Evolutionary conservation across 92 coral and sea anemone species (phyloP).

Genomic region (Bergia sp.): DNA sequence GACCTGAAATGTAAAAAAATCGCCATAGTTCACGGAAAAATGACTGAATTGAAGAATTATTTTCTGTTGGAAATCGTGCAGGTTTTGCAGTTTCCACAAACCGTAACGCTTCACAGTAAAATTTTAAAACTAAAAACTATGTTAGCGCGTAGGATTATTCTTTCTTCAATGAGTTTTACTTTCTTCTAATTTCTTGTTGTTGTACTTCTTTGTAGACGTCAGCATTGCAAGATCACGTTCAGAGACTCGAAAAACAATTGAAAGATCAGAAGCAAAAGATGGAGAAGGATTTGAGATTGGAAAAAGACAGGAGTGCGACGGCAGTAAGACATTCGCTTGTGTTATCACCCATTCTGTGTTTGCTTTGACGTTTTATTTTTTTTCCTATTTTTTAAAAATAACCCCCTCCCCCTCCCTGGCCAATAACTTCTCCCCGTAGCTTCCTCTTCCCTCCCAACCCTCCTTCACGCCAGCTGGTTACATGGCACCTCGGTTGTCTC

Average conservation of each 20-base stretch:
- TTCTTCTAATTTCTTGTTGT: not conserved
- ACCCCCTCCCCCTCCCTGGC: not conserved
- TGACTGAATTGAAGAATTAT: no score
- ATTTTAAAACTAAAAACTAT: no score
- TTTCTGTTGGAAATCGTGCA: no score
- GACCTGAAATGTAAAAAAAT: no score
- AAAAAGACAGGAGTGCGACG: slow-evolving; percentile 64
- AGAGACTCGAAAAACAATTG: slow-evolving; percentile 54
- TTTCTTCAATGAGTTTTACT: not conserved
- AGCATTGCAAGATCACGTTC: slow-evolving; percentile 60
- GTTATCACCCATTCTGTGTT: not conserved
- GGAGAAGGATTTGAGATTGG: slow-evolving; percentile 52
- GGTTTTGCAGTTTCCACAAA: no score
- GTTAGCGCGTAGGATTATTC: no score
- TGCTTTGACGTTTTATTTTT: not conserved
- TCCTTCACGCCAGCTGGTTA: not conserved
- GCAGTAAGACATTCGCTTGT: slow-evolving; percentile 58
- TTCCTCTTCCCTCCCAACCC: not conserved
- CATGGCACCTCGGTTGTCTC: not conserved
- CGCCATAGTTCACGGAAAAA: no score
- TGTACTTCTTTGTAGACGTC: slow-evolving; percentile 40
- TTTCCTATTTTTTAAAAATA: not conserved
- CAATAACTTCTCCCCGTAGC: not conserved
- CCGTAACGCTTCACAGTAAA: no score
- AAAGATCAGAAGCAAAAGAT: slow-evolving; percentile 64